Percentiles rank a stretch among this genome's conserved stretches.
phyloP scores from a whole-genome alignment of 2,797 vertebrate species.

The Notolabrus celidotus region DNA sequence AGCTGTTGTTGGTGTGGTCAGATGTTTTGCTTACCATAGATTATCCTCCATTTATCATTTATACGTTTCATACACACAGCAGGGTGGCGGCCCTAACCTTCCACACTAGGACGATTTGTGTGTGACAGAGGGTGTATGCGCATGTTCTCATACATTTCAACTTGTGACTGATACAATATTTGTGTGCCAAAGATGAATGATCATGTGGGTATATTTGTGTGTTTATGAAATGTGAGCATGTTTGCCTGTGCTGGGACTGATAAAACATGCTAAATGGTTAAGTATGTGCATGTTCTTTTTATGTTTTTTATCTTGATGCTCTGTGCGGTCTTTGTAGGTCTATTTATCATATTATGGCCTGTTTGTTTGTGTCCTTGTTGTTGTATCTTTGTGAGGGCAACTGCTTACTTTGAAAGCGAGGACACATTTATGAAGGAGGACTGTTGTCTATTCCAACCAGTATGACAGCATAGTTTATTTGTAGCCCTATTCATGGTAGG shows the following conservation, averaged over 20 bases:
- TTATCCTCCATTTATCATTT: conserved; percentile 69
- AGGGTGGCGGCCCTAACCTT: conserved; percentile 41
- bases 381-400: not conserved
- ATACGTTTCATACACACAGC: conserved; percentile 51
- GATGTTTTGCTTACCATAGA: conserved; percentile 67
- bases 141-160: conserved; percentile 1
- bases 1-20: conserved; percentile 33
- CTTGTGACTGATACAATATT: conserved; percentile 16
- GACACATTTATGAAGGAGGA: not conserved
- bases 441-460: not conserved
- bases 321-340: not conserved
- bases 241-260: not conserved
- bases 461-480: too few species aligned
- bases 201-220: not conserved
- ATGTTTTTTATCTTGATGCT: too few species aligned
- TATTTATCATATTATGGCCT: not conserved
- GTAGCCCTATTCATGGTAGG: too few species aligned
- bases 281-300: not conserved
- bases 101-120: conserved; percentile 29
- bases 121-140: not conserved
- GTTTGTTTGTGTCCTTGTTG: not conserved
- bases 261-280: not conserved
- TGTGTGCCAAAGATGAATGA: not conserved
- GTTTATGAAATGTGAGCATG: not conserved
- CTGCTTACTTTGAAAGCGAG: too few species aligned